Base-by-base conservation (phyloP, 23 tunicate genomes). In the Corella eumyota region DNA sequence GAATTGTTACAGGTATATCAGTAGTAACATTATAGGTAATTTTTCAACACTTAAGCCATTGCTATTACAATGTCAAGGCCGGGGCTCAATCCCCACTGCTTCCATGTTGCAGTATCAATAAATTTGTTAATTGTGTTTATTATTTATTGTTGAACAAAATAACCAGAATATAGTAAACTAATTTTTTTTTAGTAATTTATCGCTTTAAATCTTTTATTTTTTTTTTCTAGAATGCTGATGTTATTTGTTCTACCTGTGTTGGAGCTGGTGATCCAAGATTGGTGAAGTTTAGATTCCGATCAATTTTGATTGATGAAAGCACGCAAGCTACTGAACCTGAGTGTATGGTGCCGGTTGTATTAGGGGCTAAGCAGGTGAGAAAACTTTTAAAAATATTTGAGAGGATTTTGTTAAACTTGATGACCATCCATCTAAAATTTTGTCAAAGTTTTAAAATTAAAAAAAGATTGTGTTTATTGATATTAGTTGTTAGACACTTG, bases 261-360 rank as follows among this genome's bases (percentile, higher is more conserved):
- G 97, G 97, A n/a, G 97, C 97, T 22, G 97, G 97, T 31, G 97
- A 90, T 55, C 97, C 97, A 5, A 72, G 97, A 6, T 48, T 90
- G 63, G 97, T 75, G 32, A 69, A 78, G 45, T 90, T 90, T 54
- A 78, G 97, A 3, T 90, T 90, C 79, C 70, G 91, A n/a, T 80
- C 97, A 1, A 81, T 90, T 30, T 69, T 90, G 32, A 81, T 90
- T n/a, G 97, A 90, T 59, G 97, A 90, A 54, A 74, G 84, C 53
- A 90, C 97, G 36, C 97, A 90, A 34, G 97, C 97, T 25, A 90
- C 97, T 24, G 97, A 90, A 75, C 97, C 97, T 4, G 97, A 90
- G 44, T 90, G 97, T 36, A 90, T 90, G 97, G 97, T 90, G 2
- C 97, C 97, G 13, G 91, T 90, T 24, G 97, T 90, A 32, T 64